Evolutionary conservation across 2,113 vertebrate genomes (phyloP), one percentile per base, ranked within the genome.

Genomic region (Manacus vitellinus): DNA sequence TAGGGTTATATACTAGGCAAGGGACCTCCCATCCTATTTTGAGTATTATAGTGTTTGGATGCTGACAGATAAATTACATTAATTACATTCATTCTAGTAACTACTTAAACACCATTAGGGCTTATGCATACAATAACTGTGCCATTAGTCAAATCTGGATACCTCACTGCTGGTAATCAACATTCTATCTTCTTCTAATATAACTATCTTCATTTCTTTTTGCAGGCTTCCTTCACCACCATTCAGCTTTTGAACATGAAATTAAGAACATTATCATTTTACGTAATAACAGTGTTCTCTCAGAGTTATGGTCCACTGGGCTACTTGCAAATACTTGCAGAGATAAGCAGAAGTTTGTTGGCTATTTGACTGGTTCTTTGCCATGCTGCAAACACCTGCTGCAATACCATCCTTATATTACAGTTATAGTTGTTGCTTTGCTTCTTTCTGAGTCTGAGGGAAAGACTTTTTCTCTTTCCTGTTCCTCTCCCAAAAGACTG

Each of bases 31-130:
- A 76, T 76, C 62, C 46, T 76, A 9, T 94, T 97, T 30, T 2
- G 3, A 83, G 37, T 93, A 51, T 95, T 79, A 66, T 14, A 73
- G 46, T 95, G 87, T 96, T 96, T 95, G 77, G 93, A 91, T 89
- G 74, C 83, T 93, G 93, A 88, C 66, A 96, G 94, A 97, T 89
- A 96, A 94, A 95, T 93, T 88, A 95, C 58, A 83, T 91, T 95
- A 97, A 97, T 96, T 96, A 78, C 89, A 82, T 89, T 89, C 66
- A 89, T 96, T 96, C 93, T 85, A 96, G 71, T 89, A 95, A 79
- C 85, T 92, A 96, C 93, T 97, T 94, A 94, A 95, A 89, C 87
- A 95, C 93, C 89, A 92, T 95, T 93, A 97, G 44, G n/a, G 92
- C 35, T 94, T 88, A 71, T 92, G 88, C 85, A 95, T 93, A 94